These are phyloP conservation scores for Bos javanicus DNA, from an alignment of 2,113 vertebrate genomes.

Conservation along the genomic window DNA sequence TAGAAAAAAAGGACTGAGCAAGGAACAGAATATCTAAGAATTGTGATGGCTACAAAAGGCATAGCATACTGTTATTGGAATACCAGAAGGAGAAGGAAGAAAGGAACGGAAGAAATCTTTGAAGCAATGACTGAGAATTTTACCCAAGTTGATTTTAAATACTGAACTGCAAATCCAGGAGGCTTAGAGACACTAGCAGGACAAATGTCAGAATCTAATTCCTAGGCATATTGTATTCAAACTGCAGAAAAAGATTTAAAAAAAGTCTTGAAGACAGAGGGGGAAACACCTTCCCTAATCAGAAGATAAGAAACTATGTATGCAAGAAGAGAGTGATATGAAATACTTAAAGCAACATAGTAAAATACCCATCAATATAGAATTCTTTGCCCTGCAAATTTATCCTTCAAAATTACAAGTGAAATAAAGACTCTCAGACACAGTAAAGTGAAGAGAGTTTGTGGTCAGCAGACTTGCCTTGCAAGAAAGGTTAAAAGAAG, in stretches of 20 bases:
- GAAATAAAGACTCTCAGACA: not conserved
- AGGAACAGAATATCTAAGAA: not conserved
- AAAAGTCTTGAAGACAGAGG: not conserved
- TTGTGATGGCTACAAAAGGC: not conserved
- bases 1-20: not conserved
- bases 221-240: not conserved
- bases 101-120: not conserved
- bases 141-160: not conserved
- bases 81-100: not conserved
- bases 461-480: not conserved
- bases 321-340: not conserved
- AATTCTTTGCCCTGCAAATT: not conserved
- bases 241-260: not conserved
- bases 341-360: not conserved
- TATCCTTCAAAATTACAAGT: not conserved
- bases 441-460: not conserved
- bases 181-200: not conserved
- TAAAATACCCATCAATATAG: not conserved
- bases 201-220: not conserved
- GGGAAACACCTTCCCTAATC: not conserved
- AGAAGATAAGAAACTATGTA: not conserved
- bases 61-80: not conserved
- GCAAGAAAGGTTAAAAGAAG: not conserved
- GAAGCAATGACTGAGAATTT: not conserved
- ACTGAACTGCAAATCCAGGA: not conserved